Evolutionary conservation across 2,113 vertebrate genomes (phyloP).

Genomic region (Nesoenas mayeri): DNA sequence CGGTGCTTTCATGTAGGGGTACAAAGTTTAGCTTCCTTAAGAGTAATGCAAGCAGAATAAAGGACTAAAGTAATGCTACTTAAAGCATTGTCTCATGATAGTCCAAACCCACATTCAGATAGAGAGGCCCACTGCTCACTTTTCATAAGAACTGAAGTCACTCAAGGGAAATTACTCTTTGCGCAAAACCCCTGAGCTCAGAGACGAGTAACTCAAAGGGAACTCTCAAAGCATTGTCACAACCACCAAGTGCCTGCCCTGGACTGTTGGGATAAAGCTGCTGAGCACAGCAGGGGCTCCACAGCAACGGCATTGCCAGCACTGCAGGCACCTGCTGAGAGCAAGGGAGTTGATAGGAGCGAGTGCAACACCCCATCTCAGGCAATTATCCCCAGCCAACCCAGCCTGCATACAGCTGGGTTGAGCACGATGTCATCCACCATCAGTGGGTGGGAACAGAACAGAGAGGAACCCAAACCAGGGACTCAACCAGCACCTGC

Average conservation of each 20-base stretch:
- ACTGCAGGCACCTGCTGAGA: not conserved
- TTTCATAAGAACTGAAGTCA: conserved; percentile 1
- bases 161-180: conserved; percentile 18
- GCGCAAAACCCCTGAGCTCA: not conserved
- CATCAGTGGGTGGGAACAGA: accelerated
- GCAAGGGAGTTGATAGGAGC: not conserved
- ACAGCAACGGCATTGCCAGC: not conserved
- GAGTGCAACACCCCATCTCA: not conserved
- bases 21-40: not conserved
- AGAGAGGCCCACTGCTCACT: not conserved
- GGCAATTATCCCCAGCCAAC: not conserved
- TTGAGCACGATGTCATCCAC: accelerated
- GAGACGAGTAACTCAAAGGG: not conserved
- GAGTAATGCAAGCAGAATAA: not conserved
- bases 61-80: not conserved
- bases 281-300: not conserved
- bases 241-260: not conserved
- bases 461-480: not conserved
- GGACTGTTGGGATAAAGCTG: not conserved
- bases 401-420: not conserved
- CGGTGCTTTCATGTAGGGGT: not conserved
- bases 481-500: not conserved
- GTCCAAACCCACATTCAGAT: not conserved
- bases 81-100: not conserved
- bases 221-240: not conserved